phyloP scores from a whole-genome alignment of 2,113 vertebrate species.

The Phycodurus eques region DNA sequence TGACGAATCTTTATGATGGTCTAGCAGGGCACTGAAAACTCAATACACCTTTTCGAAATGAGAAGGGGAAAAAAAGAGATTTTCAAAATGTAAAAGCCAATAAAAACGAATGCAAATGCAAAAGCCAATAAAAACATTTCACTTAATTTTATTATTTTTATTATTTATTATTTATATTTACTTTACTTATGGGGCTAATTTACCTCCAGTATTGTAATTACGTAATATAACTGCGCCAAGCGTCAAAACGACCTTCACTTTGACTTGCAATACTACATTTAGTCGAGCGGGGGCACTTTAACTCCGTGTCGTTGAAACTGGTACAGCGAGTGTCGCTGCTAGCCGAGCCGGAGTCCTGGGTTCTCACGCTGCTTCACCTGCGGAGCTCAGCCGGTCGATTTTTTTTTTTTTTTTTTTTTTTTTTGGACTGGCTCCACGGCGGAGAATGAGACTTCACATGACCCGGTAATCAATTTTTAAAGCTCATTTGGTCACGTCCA shows the following conservation, averaged over 20 bases:
- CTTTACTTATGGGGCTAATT: neutral
- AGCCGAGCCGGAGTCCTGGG: constrained; percentile 31
- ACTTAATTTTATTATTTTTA: too few relatives aligned
- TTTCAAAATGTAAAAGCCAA: too few relatives aligned
- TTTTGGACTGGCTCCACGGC: neutral
- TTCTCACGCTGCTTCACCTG: constrained; percentile 26
- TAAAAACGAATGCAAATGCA: too few relatives aligned
- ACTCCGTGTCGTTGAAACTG: neutral
- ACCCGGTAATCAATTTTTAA: neutral
- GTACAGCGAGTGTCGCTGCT: neutral
- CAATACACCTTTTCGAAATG: too few relatives aligned
- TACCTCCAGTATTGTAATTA: neutral
- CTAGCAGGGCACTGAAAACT: too few relatives aligned
- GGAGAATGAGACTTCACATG: neutral
- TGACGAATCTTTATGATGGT: too few relatives aligned
- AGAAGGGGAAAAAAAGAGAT: too few relatives aligned
- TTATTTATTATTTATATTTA: too few relatives aligned
- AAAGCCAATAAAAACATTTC: too few relatives aligned
- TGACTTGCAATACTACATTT: neutral
- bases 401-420: neutral
- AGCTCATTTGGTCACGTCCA: neutral
- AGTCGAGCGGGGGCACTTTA: neutral
- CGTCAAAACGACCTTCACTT: neutral
- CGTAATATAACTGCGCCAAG: neutral
- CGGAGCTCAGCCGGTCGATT: constrained; percentile 39